A percentile compares a stretch with the other conserved stretches of the same genome.
These are phyloP conservation scores for Jordanella pulchra DNA, from an alignment of 2,797 vertebrate genomes.

Conservation along the genomic window DNA sequence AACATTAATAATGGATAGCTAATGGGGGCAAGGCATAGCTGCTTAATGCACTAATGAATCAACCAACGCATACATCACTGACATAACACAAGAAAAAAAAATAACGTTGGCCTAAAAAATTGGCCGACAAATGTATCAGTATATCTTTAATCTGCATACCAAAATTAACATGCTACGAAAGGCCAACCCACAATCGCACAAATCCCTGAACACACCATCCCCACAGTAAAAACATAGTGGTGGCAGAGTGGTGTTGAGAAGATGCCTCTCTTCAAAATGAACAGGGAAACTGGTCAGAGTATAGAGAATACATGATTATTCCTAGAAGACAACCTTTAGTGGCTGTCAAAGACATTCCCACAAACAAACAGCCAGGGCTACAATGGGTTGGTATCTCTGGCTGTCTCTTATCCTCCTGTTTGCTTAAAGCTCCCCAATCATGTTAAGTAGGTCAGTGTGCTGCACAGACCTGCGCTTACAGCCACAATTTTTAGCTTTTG, in stretches of 20 bases:
- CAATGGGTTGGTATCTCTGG: neutral
- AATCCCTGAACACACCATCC: neutral
- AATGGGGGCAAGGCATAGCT: too few species aligned
- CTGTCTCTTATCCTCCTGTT: neutral
- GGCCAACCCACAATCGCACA: neutral
- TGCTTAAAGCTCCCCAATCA: neutral
- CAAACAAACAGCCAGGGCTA: neutral
- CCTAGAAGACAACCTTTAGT: too few species aligned
- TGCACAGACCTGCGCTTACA: neutral
- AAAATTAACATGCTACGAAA: neutral
- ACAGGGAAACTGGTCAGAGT: too few species aligned
- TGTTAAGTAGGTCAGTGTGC: conserved; percentile 1
- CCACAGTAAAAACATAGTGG: neutral
- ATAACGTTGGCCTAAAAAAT: too few species aligned
- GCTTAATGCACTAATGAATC: too few species aligned
- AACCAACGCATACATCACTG: too few species aligned
- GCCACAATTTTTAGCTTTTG: neutral
- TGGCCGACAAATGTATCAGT: too few species aligned
- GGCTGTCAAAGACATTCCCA: too few species aligned
- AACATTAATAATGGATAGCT: too few species aligned
- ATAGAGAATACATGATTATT: too few species aligned
- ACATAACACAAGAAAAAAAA: too few species aligned
- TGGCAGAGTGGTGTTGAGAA: too few species aligned
- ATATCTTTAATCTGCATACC: neutral
- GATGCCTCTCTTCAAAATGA: neutral